Evolutionary conservation across 2,888 invertebrate species (phyloP), one percentile per base, ranked within the genome.

Genomic region (Zelleria hepariella): DNA sequence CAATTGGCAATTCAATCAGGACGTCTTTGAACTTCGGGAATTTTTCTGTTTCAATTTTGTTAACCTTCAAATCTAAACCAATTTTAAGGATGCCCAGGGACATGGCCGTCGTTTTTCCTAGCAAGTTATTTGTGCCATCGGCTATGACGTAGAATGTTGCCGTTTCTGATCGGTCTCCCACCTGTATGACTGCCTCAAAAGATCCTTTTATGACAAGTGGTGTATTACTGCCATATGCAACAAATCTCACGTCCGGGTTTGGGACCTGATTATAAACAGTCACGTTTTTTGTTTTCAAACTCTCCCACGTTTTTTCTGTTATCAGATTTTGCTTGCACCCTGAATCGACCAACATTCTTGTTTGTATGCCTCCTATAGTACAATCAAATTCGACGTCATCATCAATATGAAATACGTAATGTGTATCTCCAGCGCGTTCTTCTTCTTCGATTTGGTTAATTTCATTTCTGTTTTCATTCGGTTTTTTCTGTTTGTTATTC

Each of bases 261-360:
- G 52, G 52, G 1, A 53, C 21, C 52, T 58, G 26, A 8, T 58
- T 53, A 15, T 25, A 23, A 6, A 42, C 42, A 2, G 4, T 2
- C 2, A 42, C 48, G 1, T 57, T 21, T 2, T 57, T n/a, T 5
- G 23, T 15, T 27, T 60, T 58, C 15, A 60, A 23, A 1, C 8
- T 18, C n/a, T 58, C 32, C 58, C 58, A 60, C 7, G 60, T 54
- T 27, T 60, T 10, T 23, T 57, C 56, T 32, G 65, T 59, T 1
- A 67, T 61, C 24, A 67, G 47, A 58, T 67, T 66, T 5, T 25
- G 15, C 48, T 61, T 65, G 26, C 65, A 64, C 5, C 66, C 65
- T 7, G 67, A 67, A 24, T 66, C 66, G 8, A 66, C 62, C 3
- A 67, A 27, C 65, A 67, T 63, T 5, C 64, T 47, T 15, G 66